phyloP scores from a whole-genome alignment of 1,140 invertebrate species.

The Chironomus tepperi region DNA sequence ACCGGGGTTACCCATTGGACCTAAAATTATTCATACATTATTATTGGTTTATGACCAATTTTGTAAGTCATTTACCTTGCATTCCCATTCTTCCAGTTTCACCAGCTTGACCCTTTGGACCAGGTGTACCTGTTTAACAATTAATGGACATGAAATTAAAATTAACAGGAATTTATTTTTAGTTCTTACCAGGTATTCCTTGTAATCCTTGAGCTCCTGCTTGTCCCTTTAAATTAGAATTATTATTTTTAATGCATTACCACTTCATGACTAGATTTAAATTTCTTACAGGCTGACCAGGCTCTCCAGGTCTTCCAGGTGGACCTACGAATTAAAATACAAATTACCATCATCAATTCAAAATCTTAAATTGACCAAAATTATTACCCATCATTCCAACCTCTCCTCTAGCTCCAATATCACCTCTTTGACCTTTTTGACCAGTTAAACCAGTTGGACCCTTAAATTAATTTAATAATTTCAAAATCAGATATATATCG shows the following conservation, averaged over 20 bases:
- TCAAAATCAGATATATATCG: no score
- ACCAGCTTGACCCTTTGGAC: slow-evolving; percentile 62
- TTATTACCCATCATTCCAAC: slow-evolving; percentile 50
- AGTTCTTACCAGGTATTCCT: slow-evolving; percentile 31
- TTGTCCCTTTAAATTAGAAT: background rate
- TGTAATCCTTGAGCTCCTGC: slow-evolving; percentile 30
- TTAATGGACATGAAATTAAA: slow-evolving; percentile 47
- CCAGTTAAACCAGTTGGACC: background rate
- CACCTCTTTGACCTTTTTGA: slow-evolving; percentile 49
- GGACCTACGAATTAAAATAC: slow-evolving; percentile 32
- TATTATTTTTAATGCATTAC: no score
- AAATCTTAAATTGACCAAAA: background rate
- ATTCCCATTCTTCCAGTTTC: slow-evolving; percentile 50
- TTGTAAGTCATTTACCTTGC: background rate
- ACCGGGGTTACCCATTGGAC: slow-evolving; percentile 60
- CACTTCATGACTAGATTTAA: no score
- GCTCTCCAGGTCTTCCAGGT: slow-evolving; percentile 58
- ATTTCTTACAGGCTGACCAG: slow-evolving; percentile 50
- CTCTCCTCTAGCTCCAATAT: slow-evolving; percentile 65
- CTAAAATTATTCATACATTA: slow-evolving; percentile 33
- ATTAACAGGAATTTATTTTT: slow-evolving; percentile 22
- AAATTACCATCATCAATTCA: background rate
- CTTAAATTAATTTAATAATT: background rate
- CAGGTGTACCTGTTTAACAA: slow-evolving; percentile 51
- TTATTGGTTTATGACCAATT: background rate